A percentile compares a stretch with the other conserved stretches of the same genome.
Conservation (phyloP, 2,113 vertebrate genomes). For the Lutjanus erythropterus region DNA sequence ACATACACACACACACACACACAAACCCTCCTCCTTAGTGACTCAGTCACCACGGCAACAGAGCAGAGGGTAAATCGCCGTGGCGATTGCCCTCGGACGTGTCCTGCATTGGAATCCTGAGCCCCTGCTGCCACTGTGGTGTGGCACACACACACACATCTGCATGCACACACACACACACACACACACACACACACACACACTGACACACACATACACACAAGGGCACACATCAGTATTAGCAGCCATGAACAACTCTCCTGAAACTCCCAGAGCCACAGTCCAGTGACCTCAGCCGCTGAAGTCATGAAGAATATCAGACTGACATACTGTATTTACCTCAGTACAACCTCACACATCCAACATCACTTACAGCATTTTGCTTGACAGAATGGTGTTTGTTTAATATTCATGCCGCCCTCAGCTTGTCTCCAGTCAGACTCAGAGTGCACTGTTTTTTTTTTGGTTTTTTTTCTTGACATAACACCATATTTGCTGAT, state of each 20-base stretch:
- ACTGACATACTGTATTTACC: conserved; percentile 4
- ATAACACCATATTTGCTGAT: conserved; percentile 35
- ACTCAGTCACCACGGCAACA: conserved; percentile 87
- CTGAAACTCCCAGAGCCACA: conserved; percentile 22
- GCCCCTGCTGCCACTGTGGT: conserved; percentile 50
- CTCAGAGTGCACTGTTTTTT: background rate
- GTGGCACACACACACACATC: conserved; percentile 20
- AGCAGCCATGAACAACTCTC: conserved; percentile 20
- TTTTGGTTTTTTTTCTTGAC: conserved; percentile 14
- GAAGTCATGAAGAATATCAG: conserved; percentile 11
- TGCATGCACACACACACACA: conserved; percentile 9
- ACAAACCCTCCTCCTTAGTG: conserved; percentile 67
- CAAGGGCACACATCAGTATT: conserved; percentile 28
- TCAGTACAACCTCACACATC: background rate
- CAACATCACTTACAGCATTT: background rate
- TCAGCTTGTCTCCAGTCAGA: conserved; percentile 11
- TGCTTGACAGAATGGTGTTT: conserved; percentile 29
- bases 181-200: conserved; percentile 13
- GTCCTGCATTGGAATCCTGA: conserved; percentile 82
- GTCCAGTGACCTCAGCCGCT: background rate
- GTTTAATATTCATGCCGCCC: conserved; percentile 28
- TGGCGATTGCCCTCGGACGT: conserved; percentile 81
- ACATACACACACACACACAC: no score
- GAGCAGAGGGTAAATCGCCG: conserved; percentile 81
- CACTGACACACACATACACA: conserved; percentile 18